phyloP scores from a whole-genome alignment of 2,113 vertebrate species.

The Zosterops pallidus region DNA sequence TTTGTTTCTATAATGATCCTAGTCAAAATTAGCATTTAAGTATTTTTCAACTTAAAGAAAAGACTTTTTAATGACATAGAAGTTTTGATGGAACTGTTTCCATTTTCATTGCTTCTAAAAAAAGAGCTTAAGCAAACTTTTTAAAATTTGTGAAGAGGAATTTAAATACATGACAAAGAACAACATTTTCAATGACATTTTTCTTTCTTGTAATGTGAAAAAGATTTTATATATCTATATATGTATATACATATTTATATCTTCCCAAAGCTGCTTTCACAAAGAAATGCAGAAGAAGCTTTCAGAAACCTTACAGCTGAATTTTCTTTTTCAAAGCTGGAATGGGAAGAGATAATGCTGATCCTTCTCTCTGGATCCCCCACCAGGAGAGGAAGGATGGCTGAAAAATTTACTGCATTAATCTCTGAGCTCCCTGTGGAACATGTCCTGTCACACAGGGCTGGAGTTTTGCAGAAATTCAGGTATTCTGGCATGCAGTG shows the following conservation, averaged over 20 bases:
- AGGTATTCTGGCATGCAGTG: background rate
- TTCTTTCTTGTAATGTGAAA: conserved; percentile 55
- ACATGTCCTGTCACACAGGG: background rate
- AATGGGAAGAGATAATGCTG: background rate
- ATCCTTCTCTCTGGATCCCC: background rate
- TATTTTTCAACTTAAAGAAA: background rate
- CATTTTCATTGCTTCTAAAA: conserved; percentile 43
- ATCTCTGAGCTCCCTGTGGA: background rate
- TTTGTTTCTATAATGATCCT: background rate
- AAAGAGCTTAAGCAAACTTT: conserved; percentile 45
- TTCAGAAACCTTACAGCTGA: conserved; percentile 23
- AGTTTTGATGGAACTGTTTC: conserved; percentile 32
- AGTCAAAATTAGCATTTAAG: conserved; percentile 6
- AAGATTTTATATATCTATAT: background rate
- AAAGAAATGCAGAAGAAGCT: conserved; percentile 25
- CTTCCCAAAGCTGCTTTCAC: conserved; percentile 25
- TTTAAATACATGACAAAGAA: conserved; percentile 37
- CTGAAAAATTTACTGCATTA: background rate
- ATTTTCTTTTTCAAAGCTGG: conserved; percentile 23
- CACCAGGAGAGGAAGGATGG: background rate
- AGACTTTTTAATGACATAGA: background rate
- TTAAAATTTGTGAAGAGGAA: conserved; percentile 23
- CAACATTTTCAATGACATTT: conserved; percentile 49
- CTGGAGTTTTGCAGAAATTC: background rate
- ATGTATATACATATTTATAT: conserved; percentile 55